These are phyloP conservation scores for Cerceris ruficornis DNA, from an alignment of 2,888 invertebrate species.

Conservation along the genomic window DNA sequence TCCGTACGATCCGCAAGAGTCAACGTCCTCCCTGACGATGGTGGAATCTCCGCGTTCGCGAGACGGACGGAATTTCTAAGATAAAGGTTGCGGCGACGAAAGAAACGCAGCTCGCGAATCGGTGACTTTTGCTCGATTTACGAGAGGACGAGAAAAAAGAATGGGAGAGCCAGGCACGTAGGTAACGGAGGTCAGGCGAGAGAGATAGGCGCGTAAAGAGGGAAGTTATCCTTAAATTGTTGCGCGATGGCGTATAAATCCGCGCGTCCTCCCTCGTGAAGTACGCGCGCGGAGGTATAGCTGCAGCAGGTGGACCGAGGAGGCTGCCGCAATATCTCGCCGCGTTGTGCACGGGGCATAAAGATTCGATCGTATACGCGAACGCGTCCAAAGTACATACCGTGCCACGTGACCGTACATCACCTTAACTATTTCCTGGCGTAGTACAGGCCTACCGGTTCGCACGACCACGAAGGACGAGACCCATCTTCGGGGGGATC, in stretches of 20 bases:
- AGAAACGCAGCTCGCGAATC: background rate
- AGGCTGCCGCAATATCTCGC: slow-evolving; percentile 23
- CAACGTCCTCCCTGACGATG: no score
- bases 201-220: background rate
- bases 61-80: no score
- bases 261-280: slow-evolving; percentile 1
- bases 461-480: slow-evolving; percentile 44
- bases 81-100: background rate
- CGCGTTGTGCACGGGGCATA: slow-evolving; percentile 54
- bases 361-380: slow-evolving; percentile 65
- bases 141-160: background rate
- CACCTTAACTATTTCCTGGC: slow-evolving; percentile 70
- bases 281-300: slow-evolving; percentile 1
- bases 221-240: slow-evolving; percentile 15
- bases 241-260: background rate
- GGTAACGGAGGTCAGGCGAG: background rate
- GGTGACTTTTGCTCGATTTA: background rate
- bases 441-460: slow-evolving; percentile 49
- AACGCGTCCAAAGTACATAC: slow-evolving; percentile 64
- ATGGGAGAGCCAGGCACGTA: background rate
- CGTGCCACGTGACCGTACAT: slow-evolving; percentile 72
- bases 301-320: slow-evolving; percentile 41
- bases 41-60: background rate
- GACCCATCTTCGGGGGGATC: slow-evolving; percentile 31
- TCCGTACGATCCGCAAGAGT: no score